Evolutionary conservation across 2,797 vertebrate genomes (phyloP).

Genomic region (Sebastes vulpes): DNA sequence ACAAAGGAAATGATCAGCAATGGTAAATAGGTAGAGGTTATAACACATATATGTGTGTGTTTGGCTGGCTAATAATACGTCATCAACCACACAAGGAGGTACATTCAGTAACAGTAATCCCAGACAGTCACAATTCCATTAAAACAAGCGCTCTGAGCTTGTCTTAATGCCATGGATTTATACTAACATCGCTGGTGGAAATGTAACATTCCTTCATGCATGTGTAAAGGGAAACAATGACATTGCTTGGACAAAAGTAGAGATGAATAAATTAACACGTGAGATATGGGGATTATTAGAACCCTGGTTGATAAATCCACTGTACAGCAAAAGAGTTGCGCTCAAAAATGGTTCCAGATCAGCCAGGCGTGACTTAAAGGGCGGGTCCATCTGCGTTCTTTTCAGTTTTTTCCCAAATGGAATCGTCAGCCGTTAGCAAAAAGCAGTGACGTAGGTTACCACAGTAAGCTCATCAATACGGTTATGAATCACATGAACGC

Average conservation of each 20-base stretch:
- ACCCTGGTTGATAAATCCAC: not conserved
- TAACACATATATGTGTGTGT: constrained; percentile 62
- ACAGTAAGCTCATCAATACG: too few relatives aligned
- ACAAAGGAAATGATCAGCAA: constrained; percentile 80
- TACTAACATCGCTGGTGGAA: constrained; percentile 65
- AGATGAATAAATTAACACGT: constrained; percentile 55
- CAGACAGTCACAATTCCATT: constrained; percentile 68
- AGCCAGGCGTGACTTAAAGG: not conserved
- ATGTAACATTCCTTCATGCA: constrained; percentile 76
- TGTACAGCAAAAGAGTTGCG: not conserved
- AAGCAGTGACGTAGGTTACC: too few relatives aligned
- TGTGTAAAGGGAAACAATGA: constrained; percentile 57
- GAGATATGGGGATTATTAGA: constrained; percentile 29
- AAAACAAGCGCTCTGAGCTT: constrained; percentile 70
- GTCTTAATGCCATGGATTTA: constrained; percentile 73
- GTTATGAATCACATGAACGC: too few relatives aligned
- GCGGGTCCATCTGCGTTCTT: too few relatives aligned
- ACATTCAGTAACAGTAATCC: constrained; percentile 60
- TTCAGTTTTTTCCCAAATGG: too few relatives aligned
- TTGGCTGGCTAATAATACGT: constrained; percentile 27
- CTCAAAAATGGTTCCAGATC: not conserved
- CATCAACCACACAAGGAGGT: constrained; percentile 57
- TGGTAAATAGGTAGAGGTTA: constrained; percentile 74
- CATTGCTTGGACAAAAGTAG: constrained; percentile 39
- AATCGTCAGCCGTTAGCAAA: too few relatives aligned